Conservation (phyloP, 2,888 invertebrate species). For the Drosophila eohydei region DNA sequence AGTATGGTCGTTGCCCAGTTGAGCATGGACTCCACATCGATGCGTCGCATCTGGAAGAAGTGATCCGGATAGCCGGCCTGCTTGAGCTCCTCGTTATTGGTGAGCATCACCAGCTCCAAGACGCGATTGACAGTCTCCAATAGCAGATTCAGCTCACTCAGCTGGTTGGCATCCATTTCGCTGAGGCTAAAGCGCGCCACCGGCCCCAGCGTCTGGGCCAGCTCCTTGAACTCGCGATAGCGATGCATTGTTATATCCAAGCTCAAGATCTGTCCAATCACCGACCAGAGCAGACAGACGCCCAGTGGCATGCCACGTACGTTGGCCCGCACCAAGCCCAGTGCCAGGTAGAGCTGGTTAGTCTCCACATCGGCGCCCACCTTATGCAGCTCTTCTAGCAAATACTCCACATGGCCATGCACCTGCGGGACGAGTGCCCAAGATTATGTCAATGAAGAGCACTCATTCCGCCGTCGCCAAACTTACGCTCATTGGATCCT, state of each 20-base stretch:
- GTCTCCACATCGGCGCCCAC: neutral
- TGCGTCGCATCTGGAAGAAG: slow-evolving; percentile 22
- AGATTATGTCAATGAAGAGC: neutral
- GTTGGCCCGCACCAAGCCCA: neutral
- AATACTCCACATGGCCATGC: slow-evolving; percentile 23
- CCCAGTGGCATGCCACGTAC: neutral
- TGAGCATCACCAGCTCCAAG: slow-evolving; percentile 1
- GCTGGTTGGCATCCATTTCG: rapidly evolving
- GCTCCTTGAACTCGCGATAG: slow-evolving; percentile 28
- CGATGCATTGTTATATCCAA: slow-evolving; percentile 41
- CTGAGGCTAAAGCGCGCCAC: neutral
- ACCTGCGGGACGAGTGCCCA: slow-evolving; percentile 7
- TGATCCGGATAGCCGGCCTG: slow-evolving; percentile 31
- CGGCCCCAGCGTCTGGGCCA: slow-evolving; percentile 3
- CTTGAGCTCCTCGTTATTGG: slow-evolving; percentile 8
- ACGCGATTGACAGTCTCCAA: slow-evolving; percentile 9
- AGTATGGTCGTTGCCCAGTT: slow-evolving; percentile 19
- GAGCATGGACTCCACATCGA: slow-evolving; percentile 8
- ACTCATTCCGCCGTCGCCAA: rapidly evolving
- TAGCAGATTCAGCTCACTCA: neutral
- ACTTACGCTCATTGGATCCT: slow-evolving; percentile 28
- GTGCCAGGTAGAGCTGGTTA: slow-evolving; percentile 4
- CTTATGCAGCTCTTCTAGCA: slow-evolving; percentile 11
- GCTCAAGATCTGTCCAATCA: neutral
- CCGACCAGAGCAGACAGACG: slow-evolving; percentile 33